phyloP scores from a whole-genome alignment of 2,113 vertebrate genomes.

The Illadopsis cleaveri region DNA sequence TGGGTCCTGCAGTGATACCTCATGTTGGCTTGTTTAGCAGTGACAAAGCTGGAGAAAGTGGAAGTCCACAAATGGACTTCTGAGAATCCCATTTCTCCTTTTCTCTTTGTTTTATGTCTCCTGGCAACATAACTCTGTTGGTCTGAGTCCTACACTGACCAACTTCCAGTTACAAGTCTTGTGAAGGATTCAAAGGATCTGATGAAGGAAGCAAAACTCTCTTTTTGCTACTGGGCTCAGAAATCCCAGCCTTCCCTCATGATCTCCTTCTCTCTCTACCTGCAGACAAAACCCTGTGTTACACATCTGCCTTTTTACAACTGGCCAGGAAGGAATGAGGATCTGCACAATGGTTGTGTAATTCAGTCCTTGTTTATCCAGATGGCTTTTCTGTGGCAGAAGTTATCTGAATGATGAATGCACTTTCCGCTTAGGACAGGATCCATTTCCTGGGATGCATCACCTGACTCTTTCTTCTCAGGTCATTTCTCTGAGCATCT shows the following conservation, averaged over 20 bases:
- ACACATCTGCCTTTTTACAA: slow-evolving; percentile 35
- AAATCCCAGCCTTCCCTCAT: neutral
- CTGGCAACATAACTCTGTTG: neutral
- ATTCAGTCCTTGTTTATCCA: slow-evolving; percentile 64
- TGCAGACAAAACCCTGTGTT: neutral
- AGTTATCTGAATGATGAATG: slow-evolving; percentile 64
- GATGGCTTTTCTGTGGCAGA: slow-evolving; percentile 57
- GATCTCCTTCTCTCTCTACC: neutral
- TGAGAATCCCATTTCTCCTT: neutral
- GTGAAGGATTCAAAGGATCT: neutral
- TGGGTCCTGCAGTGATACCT: neutral
- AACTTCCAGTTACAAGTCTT: neutral
- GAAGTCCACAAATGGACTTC: neutral
- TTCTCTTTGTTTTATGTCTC: neutral
- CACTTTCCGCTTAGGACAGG: slow-evolving; percentile 33
- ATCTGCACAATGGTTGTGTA: neutral
- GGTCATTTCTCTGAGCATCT: slow-evolving; percentile 41
- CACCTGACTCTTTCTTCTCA: slow-evolving; percentile 61
- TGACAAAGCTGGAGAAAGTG: neutral
- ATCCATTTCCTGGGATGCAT: slow-evolving; percentile 63
- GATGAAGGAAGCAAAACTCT: neutral
- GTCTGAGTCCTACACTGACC: neutral
- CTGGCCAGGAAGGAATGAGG: slow-evolving; percentile 3
- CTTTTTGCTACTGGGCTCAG: neutral
- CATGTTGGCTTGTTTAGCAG: neutral